Base-by-base conservation (phyloP, 2,113 vertebrate species). In the Rafetus swinhoei region DNA sequence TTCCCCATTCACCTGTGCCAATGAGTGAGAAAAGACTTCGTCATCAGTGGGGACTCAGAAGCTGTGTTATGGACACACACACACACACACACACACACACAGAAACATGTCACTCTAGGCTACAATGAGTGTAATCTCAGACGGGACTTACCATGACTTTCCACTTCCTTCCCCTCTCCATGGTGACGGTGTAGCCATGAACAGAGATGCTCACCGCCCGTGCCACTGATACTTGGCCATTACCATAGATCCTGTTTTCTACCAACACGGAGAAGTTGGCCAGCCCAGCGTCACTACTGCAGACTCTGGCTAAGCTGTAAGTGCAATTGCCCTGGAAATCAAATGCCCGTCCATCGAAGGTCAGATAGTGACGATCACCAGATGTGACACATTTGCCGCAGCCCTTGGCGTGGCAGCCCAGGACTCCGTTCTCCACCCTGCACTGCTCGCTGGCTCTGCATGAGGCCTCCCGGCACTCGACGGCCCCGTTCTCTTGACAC, bases 251-350 rank as follows among this genome's bases (percentile, higher is more conserved):
- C 0, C 96, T 81, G 0, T 98, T 98, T 92, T 98, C 98, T 77
- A 98, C 97, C 56, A 97, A 25, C 6, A 99, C 97, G 1, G 94
- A 91, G 84, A 99, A 99, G 24, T 97, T 95, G 2, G 85, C 79
- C 1, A 98, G 56, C 0, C 69, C 60, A 1, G 6, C 22, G 3
- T 87, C 55, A 0, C 79, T 50, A 4, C 5, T 3, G 5, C 97
- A 98, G 57, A 97, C 84, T 19, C 9, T 59, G 0, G 93, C 94
- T 93, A 98, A 88, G 81, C 97, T 2, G 1, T 99, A 98, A 15
- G 97, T 94, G 87, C 98, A 98, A 13, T 98, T 96, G 2, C 98
- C 98, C 1, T 88, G 94, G 53, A 99, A 95, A 82, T 98, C 96
- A 29, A 98, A 99, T 16, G 85, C 86, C 2, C 95, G 86, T 1